Evolutionary conservation across 2,113 vertebrate species (phyloP).

Genomic region (Steatornis caripensis): DNA sequence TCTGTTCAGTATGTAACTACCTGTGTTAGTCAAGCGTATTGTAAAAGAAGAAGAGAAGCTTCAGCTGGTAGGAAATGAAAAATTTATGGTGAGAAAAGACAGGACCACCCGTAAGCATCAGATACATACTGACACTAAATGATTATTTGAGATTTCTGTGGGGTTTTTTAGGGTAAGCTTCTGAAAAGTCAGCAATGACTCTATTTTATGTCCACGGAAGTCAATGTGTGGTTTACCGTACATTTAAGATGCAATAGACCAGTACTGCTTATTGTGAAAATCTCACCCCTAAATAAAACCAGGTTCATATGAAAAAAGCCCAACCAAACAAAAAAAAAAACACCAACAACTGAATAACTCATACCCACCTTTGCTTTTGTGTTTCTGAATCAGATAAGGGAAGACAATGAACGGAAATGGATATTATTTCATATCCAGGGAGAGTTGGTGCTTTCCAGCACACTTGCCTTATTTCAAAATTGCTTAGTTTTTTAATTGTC

Average conservation of each 20-base stretch:
- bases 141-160: not conserved
- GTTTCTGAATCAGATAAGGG: not conserved
- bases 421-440: not conserved
- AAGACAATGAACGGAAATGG: not conserved
- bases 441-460: not conserved
- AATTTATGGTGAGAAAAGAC: not conserved
- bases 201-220: not conserved
- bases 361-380: not conserved
- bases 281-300: not conserved
- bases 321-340: not conserved
- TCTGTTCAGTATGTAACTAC: not conserved
- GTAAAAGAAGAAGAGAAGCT: not conserved
- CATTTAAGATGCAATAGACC: not conserved
- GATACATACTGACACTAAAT: not conserved
- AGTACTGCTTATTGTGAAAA: not conserved
- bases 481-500: not conserved
- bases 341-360: not conserved
- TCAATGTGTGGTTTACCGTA: not conserved
- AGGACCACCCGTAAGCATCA: not conserved
- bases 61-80: not conserved
- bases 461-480: not conserved
- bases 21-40: conserved; percentile 31
- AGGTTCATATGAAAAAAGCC: not conserved
- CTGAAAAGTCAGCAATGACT: not conserved
- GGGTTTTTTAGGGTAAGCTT: not conserved